Conservation (phyloP, 2,113 vertebrate species). For the Holacanthus passer region DNA sequence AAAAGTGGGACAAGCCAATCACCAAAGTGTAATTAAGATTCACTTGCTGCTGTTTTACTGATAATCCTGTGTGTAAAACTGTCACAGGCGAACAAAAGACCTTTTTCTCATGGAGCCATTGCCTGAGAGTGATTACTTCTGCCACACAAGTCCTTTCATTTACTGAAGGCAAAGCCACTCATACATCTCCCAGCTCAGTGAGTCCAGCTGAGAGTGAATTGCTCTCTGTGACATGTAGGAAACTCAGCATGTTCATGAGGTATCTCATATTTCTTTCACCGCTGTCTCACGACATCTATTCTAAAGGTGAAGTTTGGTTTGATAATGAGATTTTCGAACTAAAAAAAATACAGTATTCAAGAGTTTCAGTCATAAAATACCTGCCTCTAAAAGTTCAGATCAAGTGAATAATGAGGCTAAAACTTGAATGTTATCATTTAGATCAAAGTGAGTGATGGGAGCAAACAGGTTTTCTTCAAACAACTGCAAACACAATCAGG, state of each 20-base stretch:
- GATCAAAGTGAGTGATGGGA: slow-evolving; percentile 34
- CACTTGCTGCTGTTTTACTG: slow-evolving; percentile 75
- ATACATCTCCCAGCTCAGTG: slow-evolving; percentile 43
- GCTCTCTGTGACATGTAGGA: slow-evolving; percentile 52
- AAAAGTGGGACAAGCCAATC: slow-evolving; percentile 57
- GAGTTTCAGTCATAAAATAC: too few species aligned
- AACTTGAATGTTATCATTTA: not conserved
- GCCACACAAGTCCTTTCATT: slow-evolving; percentile 69
- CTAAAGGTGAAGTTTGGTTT: slow-evolving; percentile 1
- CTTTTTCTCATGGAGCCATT: slow-evolving; percentile 69
- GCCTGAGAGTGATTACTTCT: slow-evolving; percentile 68
- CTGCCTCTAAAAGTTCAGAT: not conserved
- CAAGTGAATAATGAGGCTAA: not conserved
- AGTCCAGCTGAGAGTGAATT: slow-evolving; percentile 45
- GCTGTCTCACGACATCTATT: slow-evolving; percentile 2
- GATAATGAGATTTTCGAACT: not conserved
- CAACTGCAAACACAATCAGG: slow-evolving; percentile 72
- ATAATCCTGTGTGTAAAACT: slow-evolving; percentile 75
- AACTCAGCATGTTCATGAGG: slow-evolving; percentile 43
- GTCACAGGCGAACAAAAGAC: slow-evolving; percentile 71
- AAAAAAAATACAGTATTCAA: not conserved
- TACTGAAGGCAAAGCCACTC: slow-evolving; percentile 53
- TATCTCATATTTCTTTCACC: slow-evolving; percentile 14
- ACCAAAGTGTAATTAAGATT: slow-evolving; percentile 79
- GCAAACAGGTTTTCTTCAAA: slow-evolving; percentile 50